phyloP scores from a whole-genome alignment of 2,797 vertebrate species.

The Propithecus deckenii region DNA sequence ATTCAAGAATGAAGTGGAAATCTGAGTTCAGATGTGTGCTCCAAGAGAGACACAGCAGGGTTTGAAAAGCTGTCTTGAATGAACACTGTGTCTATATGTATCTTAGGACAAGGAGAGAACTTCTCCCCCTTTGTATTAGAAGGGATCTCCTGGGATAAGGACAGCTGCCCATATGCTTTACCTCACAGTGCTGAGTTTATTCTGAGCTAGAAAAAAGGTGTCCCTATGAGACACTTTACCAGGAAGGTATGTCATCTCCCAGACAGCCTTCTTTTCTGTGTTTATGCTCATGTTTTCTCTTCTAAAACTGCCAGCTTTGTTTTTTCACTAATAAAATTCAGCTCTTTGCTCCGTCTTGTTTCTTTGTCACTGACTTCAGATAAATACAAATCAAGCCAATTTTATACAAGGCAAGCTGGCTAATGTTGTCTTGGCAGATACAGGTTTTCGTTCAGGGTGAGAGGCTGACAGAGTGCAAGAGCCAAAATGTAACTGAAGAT shows the following conservation, averaged over 20 bases:
- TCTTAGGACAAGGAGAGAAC: not conserved
- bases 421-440: not conserved
- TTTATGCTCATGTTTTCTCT: not conserved
- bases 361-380: conserved; percentile 9
- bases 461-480: not conserved
- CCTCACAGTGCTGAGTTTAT: not conserved
- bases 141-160: not conserved
- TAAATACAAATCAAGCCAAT: not conserved
- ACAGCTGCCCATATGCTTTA: not conserved
- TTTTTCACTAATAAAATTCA: conserved; percentile 19
- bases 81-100: not conserved
- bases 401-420: not conserved
- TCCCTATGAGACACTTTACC: not conserved
- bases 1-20: not conserved
- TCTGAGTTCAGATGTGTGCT: not conserved
- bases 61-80: not conserved
- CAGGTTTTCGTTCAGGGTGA: not conserved
- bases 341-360: not conserved
- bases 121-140: not conserved
- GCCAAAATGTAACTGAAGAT: not conserved
- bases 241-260: not conserved
- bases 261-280: not conserved
- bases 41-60: not conserved
- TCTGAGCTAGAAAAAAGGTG: not conserved
- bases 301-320: not conserved